Percentiles rank a stretch among this genome's conserved stretches.
phyloP scores from a whole-genome alignment of 2,113 vertebrate genomes.

The Gymnogyps californianus region DNA sequence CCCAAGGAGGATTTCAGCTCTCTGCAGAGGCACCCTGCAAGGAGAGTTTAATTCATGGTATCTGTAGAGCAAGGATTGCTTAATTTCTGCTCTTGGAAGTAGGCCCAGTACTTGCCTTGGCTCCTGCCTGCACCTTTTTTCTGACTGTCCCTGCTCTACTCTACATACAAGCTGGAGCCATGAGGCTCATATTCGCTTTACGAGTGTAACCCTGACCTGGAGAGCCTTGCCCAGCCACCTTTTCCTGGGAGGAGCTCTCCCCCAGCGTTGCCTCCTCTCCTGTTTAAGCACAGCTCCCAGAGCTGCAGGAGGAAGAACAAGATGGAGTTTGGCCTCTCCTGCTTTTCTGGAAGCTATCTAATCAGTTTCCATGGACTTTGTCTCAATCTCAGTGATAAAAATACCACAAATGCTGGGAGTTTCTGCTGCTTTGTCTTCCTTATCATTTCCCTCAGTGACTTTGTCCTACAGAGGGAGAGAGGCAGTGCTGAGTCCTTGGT shows the following conservation, averaged over 20 bases:
- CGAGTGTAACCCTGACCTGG: background rate
- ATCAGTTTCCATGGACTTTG: slow-evolving; percentile 29
- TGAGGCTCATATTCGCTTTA: background rate
- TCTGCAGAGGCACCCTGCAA: background rate
- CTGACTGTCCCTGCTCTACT: background rate
- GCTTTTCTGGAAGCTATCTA: slow-evolving; percentile 12
- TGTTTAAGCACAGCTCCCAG: background rate
- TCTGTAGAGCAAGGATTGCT: background rate
- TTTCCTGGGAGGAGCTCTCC: background rate
- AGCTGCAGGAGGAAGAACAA: background rate
- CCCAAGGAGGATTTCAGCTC: background rate
- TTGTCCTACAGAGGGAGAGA: background rate
- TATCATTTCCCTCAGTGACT: background rate
- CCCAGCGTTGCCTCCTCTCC: background rate
- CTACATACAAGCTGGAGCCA: background rate
- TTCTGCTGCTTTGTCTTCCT: background rate
- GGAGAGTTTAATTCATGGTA: background rate
- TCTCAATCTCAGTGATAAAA: background rate
- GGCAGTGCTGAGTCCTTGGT: background rate
- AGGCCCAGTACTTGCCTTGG: background rate
- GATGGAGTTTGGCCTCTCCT: background rate
- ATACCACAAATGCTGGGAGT: background rate
- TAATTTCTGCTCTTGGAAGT: background rate
- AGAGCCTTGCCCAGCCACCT: background rate
- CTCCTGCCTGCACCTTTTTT: background rate